Evolutionary conservation across 2,113 vertebrate species (phyloP), one percentile per base, ranked within the genome.

Genomic region (Hippoglossus stenolepis): DNA sequence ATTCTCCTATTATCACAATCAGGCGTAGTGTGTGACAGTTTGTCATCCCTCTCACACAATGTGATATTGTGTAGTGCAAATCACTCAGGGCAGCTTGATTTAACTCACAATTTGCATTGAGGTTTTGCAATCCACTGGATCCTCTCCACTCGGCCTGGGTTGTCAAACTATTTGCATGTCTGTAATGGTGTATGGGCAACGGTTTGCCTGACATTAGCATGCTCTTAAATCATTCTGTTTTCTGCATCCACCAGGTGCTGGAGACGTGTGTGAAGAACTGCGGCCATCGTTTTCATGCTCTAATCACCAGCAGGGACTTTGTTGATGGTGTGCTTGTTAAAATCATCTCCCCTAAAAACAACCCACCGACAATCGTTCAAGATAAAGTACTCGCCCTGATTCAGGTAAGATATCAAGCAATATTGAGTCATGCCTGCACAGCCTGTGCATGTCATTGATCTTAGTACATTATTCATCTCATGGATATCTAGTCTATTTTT

Each of bases 201-300:
- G 18, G 6, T 57, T 35, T 75, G 5, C 23, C 11, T 9, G 0
- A 43, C 12, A 12, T 54, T 45, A 5, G 23, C 17, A 5, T 20
- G 17, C 9, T 7, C 28, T 77, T 2, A 73, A 47, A 61, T 4
- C 0, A 0, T 0, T 47, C 72, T 70, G 18, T 1, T 35, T 21
- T 75, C 21, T 65, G 40, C 20, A 1, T 75, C 79, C 0, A 5
- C 24, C 83, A 99, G 98, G 98, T 99, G 40, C 91, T 99, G 80
- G 98, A 99, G 91, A 98, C 98, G 0, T 98, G 98, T 68, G 98
- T 99, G 76, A 99, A 99, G 94, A 99, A 99, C 94, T 99, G 98
- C n/a, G 98, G 98, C 79, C 97, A 98, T 90, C 97, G 98, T 63
- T 99, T 99, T 84, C 98, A 99, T 0, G 86, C 96, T 64, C 95